Base-by-base conservation (phyloP, 2,888 invertebrate species). In the Calliopum simillimum region DNA sequence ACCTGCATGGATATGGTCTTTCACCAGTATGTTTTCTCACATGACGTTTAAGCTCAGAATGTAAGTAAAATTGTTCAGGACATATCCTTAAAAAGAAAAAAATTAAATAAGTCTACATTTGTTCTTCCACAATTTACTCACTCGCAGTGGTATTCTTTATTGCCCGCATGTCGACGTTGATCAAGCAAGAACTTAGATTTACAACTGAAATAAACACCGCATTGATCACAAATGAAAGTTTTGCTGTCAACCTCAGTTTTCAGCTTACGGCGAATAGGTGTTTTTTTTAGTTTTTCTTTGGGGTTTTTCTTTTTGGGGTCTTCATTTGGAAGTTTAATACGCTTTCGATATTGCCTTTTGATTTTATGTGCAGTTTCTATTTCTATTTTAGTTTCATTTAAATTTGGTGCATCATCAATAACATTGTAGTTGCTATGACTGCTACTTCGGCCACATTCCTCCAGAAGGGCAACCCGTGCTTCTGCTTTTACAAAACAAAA, bases 81-180 rank as follows among this genome's bases (percentile, higher is more conserved):
- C 73, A 74, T 43, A 74, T 12, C 53, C 73, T 74, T 44, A 33
- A 33, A 33, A 1, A 33, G 3, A 33, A 33, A 3, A 33, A 33
- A 33, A 33, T 33, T 33, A 33, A 1, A 8, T 33, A 8, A 33
- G 33, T 8, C 8, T 8, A 33, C 5, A 33, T 33, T 6, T 33
- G 4, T 33, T 33, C 33, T 33, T 8, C 8, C 2, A 12, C 4
- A 25, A 23, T 55, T 47, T 41, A 41, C 80, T 77, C 74, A 82
- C 82, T 80, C 80, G 83, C 82, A 84, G 43, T 81, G 79, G 58
- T 74, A 81, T 5, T 80, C 80, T 47, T 83, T 79, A n/a, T 80
- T 79, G 3, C 84, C 84, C 3, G 78, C 79, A 21, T 84, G 84
- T 19, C 82, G 76, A 14, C 82, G 78, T 58, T 81, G 71, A 73